Evolutionary conservation across 2,113 vertebrate genomes (phyloP), one percentile per base, ranked within the genome.

Genomic region (Mugil cephalus): DNA sequence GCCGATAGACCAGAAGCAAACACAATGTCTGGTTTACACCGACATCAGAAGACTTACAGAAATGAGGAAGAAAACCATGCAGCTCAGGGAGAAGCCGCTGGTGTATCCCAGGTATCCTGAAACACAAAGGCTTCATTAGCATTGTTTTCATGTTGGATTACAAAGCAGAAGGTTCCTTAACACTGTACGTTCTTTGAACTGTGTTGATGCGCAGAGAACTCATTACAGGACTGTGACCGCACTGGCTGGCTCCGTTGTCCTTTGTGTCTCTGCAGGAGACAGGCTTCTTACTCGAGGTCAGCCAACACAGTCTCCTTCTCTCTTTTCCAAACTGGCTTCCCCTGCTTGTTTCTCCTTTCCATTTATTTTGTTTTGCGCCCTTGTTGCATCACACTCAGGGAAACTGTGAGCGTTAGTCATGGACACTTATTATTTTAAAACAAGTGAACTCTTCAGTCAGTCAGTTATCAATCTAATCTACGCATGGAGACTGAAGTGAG

Each of bases 61-160:
- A 76, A 97, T 94, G 53, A 99, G 94, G 92, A 99, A 99, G 90
- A 99, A 99, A 65, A 95, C 94, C 98, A 99, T 99, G 85, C 98
- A 99, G 93, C 95, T 96, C 79, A 99, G 95, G n/a, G 98, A 99
- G 93, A 99, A 99, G 50, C 98, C 98, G 0, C 98, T 99, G 88
- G 98, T 95, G n/a, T 99, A 99, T 65, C 98, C 98, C 8, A 99
- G 94, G 89, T 99, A 99, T 55, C 98, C 98, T 99, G 80, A 85
- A 94, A 93, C 79, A 85, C 18, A 89, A 63, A 76, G 7, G 4
- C 56, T 46, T 63, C 17, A 55, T 90, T 52, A 83, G 68, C 42
- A 47, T 61, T 52, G 17, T 19, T 69, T 55, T 52, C 19, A 11
- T 69, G 36, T 54, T 6, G 19, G 8, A 59, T 42, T 35, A 40